Evolutionary conservation across 2,113 vertebrate genomes (phyloP).

Genomic region (Nicator chloris): DNA sequence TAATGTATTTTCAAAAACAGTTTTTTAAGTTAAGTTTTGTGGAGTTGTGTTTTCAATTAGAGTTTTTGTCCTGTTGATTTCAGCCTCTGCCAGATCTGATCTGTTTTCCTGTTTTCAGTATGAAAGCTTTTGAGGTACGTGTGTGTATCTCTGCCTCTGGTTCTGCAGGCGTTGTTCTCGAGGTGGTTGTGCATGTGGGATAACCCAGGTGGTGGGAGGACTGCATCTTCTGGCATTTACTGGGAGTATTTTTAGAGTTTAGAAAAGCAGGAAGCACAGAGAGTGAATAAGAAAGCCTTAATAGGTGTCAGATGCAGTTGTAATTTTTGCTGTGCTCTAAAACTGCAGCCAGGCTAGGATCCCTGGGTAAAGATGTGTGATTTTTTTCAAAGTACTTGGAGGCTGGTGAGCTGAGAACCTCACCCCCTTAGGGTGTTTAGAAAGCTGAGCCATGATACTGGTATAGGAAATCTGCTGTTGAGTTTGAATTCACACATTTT

Average conservation of each 20-base stretch:
- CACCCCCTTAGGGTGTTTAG: neutral
- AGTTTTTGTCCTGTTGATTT: neutral
- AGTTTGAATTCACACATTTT: neutral
- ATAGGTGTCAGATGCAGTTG: neutral
- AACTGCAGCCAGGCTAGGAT: neutral
- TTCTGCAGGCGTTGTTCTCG: neutral
- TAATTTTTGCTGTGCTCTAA: neutral
- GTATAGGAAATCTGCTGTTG: neutral
- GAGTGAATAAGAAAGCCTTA: neutral
- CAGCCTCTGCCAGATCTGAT: neutral
- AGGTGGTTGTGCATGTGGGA: neutral
- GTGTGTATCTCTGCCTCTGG: neutral
- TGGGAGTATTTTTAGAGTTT: neutral
- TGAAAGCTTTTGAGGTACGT: neutral
- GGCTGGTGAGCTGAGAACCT: neutral
- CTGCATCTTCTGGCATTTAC: neutral
- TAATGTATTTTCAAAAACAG: neutral
- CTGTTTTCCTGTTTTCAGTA: constrained; percentile 14
- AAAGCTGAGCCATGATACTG: neutral
- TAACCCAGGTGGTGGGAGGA: neutral
- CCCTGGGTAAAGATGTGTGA: neutral
- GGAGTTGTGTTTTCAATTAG: neutral
- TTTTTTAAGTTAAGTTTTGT: neutral
- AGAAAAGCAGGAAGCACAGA: neutral
- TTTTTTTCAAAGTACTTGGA: neutral